Evolutionary conservation across 2,113 vertebrate genomes (phyloP), one percentile per base, ranked within the genome.

Genomic region (Diphyllodes magnificus): DNA sequence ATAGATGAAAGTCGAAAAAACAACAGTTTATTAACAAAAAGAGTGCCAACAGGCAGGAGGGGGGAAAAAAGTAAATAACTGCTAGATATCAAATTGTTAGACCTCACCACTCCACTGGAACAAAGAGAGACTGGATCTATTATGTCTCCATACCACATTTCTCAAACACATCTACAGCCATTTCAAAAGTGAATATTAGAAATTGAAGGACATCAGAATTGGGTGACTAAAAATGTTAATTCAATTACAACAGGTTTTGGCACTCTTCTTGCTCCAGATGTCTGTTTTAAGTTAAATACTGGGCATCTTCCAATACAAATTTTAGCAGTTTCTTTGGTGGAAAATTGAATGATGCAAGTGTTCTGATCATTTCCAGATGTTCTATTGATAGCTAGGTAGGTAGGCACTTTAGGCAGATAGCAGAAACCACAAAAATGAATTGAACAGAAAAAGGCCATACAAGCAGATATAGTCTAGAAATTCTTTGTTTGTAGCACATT

Each of bases 361-460:
- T 90, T 75, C 76, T 19, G 22, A 89, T 93, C 51, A 81, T 95
- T 92, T 63, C 92, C 91, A 97, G 86, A 91, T 95, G 88, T 80
- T 76, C 88, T 72, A n/a, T 13, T 94, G 94, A 95, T 92, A 93
- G 84, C 51, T 54, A 47, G 33, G 9, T 82, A 69, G 44, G 42
- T 81, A 91, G 87, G 70, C 81, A 73, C 49, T 71, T 28, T n/a
- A 65, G 49, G 47, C 49, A 86, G 90, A 54, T 13, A 91, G 53
- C 70, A 76, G 28, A 79, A 50, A 88, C 25, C 57, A 82, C 56
- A 73, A 39, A 85, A 81, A 82, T 59, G 12, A 79, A 70, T 66
- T 49, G 44, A 64, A 57, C 28, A 81, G 40, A 47, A 81, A 75
- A 73, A 84, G 70, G 14, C 9, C 33, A 80, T 82, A 33, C 30